Base-by-base conservation (phyloP, 2,113 vertebrate species). In the Halichoeres trimaculatus region DNA sequence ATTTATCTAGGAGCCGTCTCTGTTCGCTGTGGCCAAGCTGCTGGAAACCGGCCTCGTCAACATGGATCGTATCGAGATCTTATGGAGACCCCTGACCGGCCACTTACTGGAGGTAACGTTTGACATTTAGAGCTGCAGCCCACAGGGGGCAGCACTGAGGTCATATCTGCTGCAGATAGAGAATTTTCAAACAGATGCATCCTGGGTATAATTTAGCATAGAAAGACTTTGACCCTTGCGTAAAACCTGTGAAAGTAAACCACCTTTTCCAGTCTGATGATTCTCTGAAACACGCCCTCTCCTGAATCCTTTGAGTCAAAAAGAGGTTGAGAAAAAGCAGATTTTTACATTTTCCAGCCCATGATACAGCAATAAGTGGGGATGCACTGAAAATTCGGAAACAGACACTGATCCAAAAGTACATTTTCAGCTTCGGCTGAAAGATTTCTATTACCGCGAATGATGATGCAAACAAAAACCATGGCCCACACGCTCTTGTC, bases 1-100 rank as follows among this genome's bases (percentile, higher is more conserved):
- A n/a, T n/a, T n/a, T n/a, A 77, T 81, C 48, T n/a, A 99, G 98
- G 98, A 99, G 45, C 98, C 98, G 0, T 99, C 98, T 12, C 95
- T 99, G 74, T 99, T 99, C 91, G 98, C 98, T 30, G 98, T 99
- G 65, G 98, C 98, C 67, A 99, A 99, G 88, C 94, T 99, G 59
- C 90, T 99, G 84, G 98, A 99, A 93, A 99, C 98, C 0, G 98
- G 98, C 70, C 88, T 99, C 7, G 97, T 99, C 74, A 99, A 99
- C 89, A 99, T 99, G 98, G 96, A 95, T 70, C 96, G 98, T 73
- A 98, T 99, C 72, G 97, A 99, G 87, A 97, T 99, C 91, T 92
- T 99, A 26, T 99, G 98, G 98, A 95, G 98, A 84, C 98, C 98
- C 56, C 88, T 99, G 67, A 99, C 98, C 0, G 98, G 97, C 56